A percentile compares a stretch with the other conserved stretches of the same genome.
These are phyloP conservation scores for Nannospalax galili DNA, from an alignment of 2,113 vertebrate species.

Conservation along the genomic window DNA sequence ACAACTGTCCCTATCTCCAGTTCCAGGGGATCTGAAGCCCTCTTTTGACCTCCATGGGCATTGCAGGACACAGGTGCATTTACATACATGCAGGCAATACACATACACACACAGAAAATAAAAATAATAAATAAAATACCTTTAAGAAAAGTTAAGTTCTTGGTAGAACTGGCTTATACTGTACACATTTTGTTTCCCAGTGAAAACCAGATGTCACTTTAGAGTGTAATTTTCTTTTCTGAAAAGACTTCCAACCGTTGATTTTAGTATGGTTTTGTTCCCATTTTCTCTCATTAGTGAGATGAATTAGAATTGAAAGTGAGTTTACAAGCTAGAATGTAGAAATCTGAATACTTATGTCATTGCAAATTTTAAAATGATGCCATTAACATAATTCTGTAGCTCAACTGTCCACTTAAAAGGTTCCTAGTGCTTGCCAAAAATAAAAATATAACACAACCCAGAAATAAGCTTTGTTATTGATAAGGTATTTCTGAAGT, in stretches of 20 bases:
- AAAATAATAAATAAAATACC: too few species aligned
- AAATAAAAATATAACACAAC: not conserved
- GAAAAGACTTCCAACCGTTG: not conserved
- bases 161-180: not conserved
- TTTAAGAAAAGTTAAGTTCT: too few species aligned
- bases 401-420: constrained; percentile 34
- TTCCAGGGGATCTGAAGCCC: too few species aligned
- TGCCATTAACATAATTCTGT: not conserved
- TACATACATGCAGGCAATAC: too few species aligned
- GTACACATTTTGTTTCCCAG: not conserved
- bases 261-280: not conserved
- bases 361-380: not conserved
- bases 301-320: not conserved
- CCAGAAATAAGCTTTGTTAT: not conserved
- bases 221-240: not conserved
- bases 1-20: too few species aligned
- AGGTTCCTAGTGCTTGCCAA: not conserved
- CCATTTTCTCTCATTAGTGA: not conserved
- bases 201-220: not conserved
- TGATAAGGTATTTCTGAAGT: not conserved
- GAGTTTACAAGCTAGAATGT: not conserved
- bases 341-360: not conserved
- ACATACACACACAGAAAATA: too few species aligned
- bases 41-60: too few species aligned
- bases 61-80: too few species aligned